Base-by-base conservation (phyloP, 2,797 vertebrate genomes). In the Eulemur rubriventer region DNA sequence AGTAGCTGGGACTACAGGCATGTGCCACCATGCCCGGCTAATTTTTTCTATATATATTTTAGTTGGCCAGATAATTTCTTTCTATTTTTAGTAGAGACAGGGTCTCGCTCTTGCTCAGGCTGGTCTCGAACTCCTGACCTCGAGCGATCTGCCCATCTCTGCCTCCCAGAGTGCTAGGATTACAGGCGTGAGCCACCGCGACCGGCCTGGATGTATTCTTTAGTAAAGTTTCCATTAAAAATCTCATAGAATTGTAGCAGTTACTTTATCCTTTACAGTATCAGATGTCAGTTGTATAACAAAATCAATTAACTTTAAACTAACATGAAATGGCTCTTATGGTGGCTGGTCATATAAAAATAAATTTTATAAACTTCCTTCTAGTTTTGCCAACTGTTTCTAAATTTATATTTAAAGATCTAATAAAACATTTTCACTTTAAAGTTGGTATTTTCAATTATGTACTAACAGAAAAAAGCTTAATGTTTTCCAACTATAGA, bases 261-360 rank as follows among this genome's bases (percentile, higher is more conserved):
- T 89, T 55, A 91, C 61, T 91, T 80, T 14, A 73, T 46, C 33
- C 89, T 83, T 14, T 63, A 24, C 26, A 92, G 50, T 46, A 89
- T 26, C 26, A 80, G 59, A 94, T 65, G 43, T 82, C 17, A 78
- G 12, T 10, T 67, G 72, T 78, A n/a, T 38, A 94, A 86, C 17
- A 96, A 96, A 92, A 95, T 88, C 33, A 95, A 79, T 73, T 89
- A 82, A 67, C 80, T 83, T 95, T 92, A 87, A 91, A 80, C 41
- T 78, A 91, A 87, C 33, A 90, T 48, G 70, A 55, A 12, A 7
- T 57, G 48, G 14, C 4, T 67, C 72, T 92, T 81, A 80, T 46
- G 9, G 82, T 30, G 70, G 81, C 0, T 87, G n/a, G 96, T 65
- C 83, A 93, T 61, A 88, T 55, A 78, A 93, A 97, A 96, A 95